These are phyloP conservation scores for Gopherus evgoodei DNA, from an alignment of 2,113 vertebrate genomes.

Conservation along the genomic window DNA sequence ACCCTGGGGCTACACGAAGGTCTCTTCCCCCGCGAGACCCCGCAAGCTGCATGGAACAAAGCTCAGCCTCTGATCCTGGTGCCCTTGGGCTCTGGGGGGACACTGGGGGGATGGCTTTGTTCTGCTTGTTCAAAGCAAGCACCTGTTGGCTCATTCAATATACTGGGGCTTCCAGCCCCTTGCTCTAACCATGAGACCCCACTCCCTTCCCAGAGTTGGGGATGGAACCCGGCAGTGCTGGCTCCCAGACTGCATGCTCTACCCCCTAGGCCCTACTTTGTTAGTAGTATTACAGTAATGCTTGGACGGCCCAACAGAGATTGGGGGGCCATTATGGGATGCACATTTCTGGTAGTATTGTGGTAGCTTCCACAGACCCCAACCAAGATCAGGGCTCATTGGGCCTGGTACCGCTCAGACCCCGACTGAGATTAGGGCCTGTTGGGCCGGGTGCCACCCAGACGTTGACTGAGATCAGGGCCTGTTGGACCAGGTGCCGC, in stretches of 20 bases:
- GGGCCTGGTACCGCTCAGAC: too few relatives aligned
- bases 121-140: background rate
- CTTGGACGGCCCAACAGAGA: background rate
- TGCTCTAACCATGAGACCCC: background rate
- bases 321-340: background rate
- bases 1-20: background rate
- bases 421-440: too few relatives aligned
- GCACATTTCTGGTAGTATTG: background rate
- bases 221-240: background rate
- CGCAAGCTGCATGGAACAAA: background rate
- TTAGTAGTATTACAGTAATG: background rate
- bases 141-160: background rate
- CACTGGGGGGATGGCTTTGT: background rate
- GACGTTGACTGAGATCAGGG: too few relatives aligned
- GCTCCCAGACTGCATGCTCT: background rate
- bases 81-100: background rate
- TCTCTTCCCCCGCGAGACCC: background rate
- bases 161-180: background rate
- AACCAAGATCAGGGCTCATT: too few relatives aligned
- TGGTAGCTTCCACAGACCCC: background rate
- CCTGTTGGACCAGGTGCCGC: background rate
- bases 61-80: background rate
- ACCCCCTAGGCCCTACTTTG: background rate
- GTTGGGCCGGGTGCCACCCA: background rate
- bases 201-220: background rate